Base-by-base conservation (phyloP, 2,113 vertebrate genomes). In the Etia nguti region DNA sequence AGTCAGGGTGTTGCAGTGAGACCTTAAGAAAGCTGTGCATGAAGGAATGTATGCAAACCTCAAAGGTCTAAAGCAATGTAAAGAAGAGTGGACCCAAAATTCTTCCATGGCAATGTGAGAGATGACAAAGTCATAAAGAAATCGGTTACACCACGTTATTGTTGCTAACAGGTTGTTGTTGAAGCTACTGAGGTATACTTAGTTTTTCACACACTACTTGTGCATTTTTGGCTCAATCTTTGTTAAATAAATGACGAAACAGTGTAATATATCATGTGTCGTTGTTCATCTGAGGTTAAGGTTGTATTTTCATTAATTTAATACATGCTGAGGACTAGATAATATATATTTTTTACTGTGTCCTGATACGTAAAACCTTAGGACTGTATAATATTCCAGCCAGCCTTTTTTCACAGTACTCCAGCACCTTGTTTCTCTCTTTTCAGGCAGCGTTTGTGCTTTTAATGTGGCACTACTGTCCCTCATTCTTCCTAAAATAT, bases 401-500 rank as follows among this genome's bases (percentile, higher is more conserved):
- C 16, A 31, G 43, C 15, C 26, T 41, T 54, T 38, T 38, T 18
- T 36, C 10, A 8, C 6, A 60, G 75, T 52, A 8, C 20, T 54
- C 29, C 26, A 81, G 52, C 62, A 43, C 24, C 36, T 56, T 59
- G 36, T 68, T 79, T 81, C 62, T 70, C 13, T 88, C 29, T 46
- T 4, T 22, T 75, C 11, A 59, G 54, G 20, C 81, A 18, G 50
- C 9, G 5, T 80, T 70, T 46, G 52, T 79, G 52, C 1, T 55
- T 79, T 16, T 77, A 59, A 29, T 86, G 68, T 31, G 38, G 73
- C 36, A 11, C 59, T 36, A 62, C 81, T 80, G 62, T 84, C 90
- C 79, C 85, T 88, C 90, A 79, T 87, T 75, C 52, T 12, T 55
- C 22, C 50, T 77, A n/a, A 56, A 89, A 85, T 83, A 84, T 84